These are phyloP conservation scores for Tricholaema leucomelas DNA, from an alignment of 2,113 vertebrate species.

Conservation along the genomic window DNA sequence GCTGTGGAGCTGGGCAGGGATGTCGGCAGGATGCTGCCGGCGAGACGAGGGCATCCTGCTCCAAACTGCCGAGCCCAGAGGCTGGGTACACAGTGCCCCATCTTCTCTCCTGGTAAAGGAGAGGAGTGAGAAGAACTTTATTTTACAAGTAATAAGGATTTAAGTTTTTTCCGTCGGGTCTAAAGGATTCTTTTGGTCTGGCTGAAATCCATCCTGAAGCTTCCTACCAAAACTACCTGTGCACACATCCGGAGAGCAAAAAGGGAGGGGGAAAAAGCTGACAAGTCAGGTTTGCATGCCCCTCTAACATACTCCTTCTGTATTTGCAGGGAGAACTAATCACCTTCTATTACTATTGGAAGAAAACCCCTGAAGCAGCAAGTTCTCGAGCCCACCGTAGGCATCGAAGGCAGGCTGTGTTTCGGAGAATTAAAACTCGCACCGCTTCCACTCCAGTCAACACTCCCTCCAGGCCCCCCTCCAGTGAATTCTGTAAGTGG, in stretches of 20 bases:
- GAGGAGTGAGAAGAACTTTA: background rate
- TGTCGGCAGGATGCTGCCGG: background rate
- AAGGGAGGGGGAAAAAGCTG: background rate
- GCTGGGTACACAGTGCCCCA: background rate
- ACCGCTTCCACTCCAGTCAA: constrained; percentile 96
- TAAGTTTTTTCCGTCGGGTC: background rate
- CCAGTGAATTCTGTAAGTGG: constrained; percentile 95
- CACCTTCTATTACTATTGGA: constrained; percentile 99
- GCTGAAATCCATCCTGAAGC: background rate
- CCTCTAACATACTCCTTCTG: constrained; percentile 11
- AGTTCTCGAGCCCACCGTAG: constrained; percentile 95
- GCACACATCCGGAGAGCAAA: background rate
- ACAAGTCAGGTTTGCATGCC: background rate
- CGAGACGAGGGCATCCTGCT: background rate
- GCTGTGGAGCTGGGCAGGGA: background rate
- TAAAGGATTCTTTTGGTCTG: background rate
- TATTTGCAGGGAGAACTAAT: constrained; percentile 91
- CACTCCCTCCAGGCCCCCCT: constrained; percentile 94
- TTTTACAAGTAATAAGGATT: background rate
- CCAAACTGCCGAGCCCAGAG: background rate
- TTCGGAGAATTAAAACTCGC: constrained; percentile 97
- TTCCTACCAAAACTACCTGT: background rate
- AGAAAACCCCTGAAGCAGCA: constrained; percentile 97
- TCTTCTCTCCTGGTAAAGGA: background rate
- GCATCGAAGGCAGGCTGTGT: constrained; percentile 96